Evolutionary conservation across 2,113 vertebrate species (phyloP), one percentile per base, ranked within the genome.

Genomic region (Gasterosteus aculeatus): DNA sequence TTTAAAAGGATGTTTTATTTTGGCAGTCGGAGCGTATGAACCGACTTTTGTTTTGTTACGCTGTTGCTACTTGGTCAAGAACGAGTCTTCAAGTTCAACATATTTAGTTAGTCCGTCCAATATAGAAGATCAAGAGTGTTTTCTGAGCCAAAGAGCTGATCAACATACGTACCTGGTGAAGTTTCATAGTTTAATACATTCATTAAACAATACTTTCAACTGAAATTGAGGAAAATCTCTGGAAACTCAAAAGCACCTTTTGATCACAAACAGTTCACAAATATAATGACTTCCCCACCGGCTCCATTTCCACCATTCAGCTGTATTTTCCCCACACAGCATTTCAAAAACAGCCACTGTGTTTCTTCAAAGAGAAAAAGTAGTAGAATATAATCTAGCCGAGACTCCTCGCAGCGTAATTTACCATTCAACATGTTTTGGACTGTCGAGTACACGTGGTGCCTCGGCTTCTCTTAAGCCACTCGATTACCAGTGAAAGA

Each of bases 211-310:
- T 29, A 47, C 59, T 78, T 80, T 72, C 39, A 72, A 77, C 61
- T 67, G 47, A 78, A 66, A 82, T 41, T 70, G 63, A 29, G 57
- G 51, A 61, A 80, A 78, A 78, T 58, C 69, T 72, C 38, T 35
- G 60, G 51, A 88, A 81, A 81, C 82, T 84, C 83, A 79, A 88
- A 90, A 69, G 73, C 82, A 91, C 84, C 89, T 89, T 90, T 86
- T 88, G 86, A 89, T 90, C 89, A 88, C 87, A 87, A 89, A 85
- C 69, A 85, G 84, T 84, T 88, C 80, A 76, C 69, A 85, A 82
- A 90, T 88, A 77, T 81, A 88, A 88, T 87, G 85, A 88, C 71
- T 87, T 87, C 77, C 22, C 22, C 22, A 26, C 22, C 22, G 22
- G 22, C 22, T n/a, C 22, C 22, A 26, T 89, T 85, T 72, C 71